Evolutionary conservation across 1,140 invertebrate species (phyloP).

Genomic region (Trachymyrmex septentrionalis): DNA sequence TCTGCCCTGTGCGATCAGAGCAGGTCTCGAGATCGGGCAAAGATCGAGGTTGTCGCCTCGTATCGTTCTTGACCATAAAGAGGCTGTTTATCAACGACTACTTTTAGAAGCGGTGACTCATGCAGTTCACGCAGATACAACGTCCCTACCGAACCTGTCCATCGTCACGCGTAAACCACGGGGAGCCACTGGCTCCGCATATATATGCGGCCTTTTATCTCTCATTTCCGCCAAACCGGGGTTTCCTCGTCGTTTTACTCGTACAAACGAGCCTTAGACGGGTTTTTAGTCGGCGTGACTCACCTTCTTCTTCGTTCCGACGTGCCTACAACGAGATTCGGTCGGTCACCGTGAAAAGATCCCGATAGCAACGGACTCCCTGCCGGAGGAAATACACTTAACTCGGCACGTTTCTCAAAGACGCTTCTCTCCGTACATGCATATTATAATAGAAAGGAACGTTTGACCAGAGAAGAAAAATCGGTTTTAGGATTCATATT

Average conservation of each 20-base stretch:
- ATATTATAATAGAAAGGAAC: neutral
- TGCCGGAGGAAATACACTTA: neutral
- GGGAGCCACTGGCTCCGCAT: constrained; percentile 42
- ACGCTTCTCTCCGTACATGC: neutral
- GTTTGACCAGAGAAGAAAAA: neutral
- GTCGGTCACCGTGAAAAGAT: constrained; percentile 53
- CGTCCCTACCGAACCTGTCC: constrained; percentile 34
- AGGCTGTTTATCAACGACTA: constrained; percentile 58
- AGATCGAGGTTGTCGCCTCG: constrained; percentile 5
- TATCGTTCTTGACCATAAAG: constrained; percentile 27
- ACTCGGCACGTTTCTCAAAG: constrained; percentile 3
- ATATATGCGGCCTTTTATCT: constrained; percentile 42
- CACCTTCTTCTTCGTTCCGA: constrained; percentile 26
- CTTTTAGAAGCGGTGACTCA: constrained; percentile 64
- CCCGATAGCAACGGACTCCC: neutral
- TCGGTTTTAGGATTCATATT: neutral
- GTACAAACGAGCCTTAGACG: constrained; percentile 54
- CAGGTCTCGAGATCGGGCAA: neutral
- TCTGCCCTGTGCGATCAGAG: neutral
- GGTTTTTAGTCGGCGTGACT: constrained; percentile 61
- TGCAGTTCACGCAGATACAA: constrained; percentile 40
- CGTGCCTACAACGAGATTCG: constrained; percentile 57
- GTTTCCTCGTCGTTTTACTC: constrained; percentile 54
- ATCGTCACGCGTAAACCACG: constrained; percentile 17
- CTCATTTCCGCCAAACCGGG: constrained; percentile 58